Evolutionary conservation across 2,113 vertebrate species (phyloP).

Genomic region (Microtus ochrogaster): DNA sequence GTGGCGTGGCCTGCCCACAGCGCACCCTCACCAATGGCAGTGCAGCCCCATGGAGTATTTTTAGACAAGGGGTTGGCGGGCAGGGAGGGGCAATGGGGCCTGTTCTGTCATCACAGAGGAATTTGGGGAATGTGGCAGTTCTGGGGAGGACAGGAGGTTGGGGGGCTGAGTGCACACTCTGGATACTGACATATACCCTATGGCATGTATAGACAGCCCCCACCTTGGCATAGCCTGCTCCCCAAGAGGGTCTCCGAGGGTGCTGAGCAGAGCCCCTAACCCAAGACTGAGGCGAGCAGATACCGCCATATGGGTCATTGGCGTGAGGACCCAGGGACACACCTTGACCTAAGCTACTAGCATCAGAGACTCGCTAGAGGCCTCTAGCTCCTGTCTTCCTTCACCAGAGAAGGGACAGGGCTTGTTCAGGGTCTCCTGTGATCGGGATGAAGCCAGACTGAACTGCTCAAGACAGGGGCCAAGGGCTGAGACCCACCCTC

Average conservation of each 20-base stretch:
- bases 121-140: constrained; percentile 73
- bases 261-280: background rate
- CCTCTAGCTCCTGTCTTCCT: background rate
- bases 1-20: background rate
- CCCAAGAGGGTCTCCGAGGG: background rate
- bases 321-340: background rate
- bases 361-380: background rate
- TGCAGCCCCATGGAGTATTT: constrained; percentile 72
- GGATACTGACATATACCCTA: background rate
- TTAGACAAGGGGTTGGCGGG: constrained; percentile 60
- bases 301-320: background rate
- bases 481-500: background rate
- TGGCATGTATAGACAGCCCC: background rate
- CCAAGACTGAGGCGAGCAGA: background rate
- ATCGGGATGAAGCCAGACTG: background rate
- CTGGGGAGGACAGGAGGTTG: constrained; percentile 48
- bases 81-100: constrained; percentile 54
- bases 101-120: constrained; percentile 67
- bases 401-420: background rate
- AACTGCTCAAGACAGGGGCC: background rate
- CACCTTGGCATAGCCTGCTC: background rate
- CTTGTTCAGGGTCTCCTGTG: background rate
- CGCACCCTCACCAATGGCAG: constrained; percentile 16
- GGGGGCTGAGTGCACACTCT: background rate
- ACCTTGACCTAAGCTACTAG: background rate